Conservation (phyloP, 1,140 invertebrate species). For the Harpegnathos saltator region DNA sequence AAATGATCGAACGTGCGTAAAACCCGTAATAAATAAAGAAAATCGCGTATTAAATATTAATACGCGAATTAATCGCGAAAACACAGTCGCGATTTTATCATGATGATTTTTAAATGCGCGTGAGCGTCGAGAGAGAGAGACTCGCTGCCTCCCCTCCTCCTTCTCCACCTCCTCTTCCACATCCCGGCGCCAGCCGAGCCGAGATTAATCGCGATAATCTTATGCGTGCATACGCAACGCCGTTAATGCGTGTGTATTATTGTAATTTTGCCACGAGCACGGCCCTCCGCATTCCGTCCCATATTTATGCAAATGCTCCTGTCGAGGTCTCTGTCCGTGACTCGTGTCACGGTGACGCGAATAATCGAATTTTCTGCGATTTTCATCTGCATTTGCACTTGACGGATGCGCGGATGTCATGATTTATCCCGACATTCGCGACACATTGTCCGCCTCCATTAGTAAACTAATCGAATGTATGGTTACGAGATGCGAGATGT, state of each 20-base stretch:
- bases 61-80: conserved; percentile 11
- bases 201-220: conserved; percentile 35
- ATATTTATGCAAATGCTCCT: conserved; percentile 22
- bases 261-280: conserved; percentile 63
- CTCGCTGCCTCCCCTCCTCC: not conserved
- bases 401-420: conserved; percentile 53
- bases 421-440: conserved; percentile 52
- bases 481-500: too few species aligned
- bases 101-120: conserved; percentile 10
- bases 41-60: conserved; percentile 26
- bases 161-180: too few species aligned
- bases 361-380: conserved; percentile 72
- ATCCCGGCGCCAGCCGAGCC: too few species aligned
- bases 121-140: not conserved
- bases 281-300: conserved; percentile 34
- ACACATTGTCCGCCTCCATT: conserved; percentile 39
- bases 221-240: conserved; percentile 25
- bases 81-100: conserved; percentile 6
- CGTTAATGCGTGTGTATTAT: conserved; percentile 52
- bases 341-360: conserved; percentile 53
- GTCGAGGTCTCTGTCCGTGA: conserved; percentile 16
- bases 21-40: not conserved
- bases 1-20: not conserved
- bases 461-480: conserved; percentile 33
- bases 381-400: conserved; percentile 61